phyloP scores from a whole-genome alignment of 2,113 vertebrate species.

The Oncorhynchus mykiss region DNA sequence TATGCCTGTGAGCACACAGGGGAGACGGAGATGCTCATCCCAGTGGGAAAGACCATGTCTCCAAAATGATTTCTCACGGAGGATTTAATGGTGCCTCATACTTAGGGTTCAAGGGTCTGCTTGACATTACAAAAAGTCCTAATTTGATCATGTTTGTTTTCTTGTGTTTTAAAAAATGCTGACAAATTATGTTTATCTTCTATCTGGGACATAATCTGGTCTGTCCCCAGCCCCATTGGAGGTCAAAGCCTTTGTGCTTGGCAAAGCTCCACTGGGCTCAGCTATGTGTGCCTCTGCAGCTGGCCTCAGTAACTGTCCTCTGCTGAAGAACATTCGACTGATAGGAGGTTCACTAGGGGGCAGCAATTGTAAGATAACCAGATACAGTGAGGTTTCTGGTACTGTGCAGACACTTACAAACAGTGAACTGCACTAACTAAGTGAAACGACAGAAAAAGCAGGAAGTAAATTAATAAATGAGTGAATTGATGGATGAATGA shows the following conservation, averaged over 20 bases:
- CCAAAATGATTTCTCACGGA: constrained; percentile 19
- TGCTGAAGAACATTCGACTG: background rate
- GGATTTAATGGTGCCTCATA: constrained; percentile 16
- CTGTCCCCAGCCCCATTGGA: constrained; percentile 10
- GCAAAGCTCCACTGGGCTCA: background rate
- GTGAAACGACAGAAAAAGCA: background rate
- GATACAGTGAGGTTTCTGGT: background rate
- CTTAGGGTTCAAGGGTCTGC: constrained; percentile 4
- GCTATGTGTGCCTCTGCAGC: background rate
- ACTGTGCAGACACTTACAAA: background rate
- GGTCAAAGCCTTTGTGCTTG: background rate
- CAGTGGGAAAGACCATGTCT: constrained; percentile 44
- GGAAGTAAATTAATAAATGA: background rate
- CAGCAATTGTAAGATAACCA: constrained; percentile 64
- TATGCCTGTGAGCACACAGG: constrained; percentile 15
- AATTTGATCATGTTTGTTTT: constrained; percentile 35
- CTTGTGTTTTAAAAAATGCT: constrained; percentile 24
- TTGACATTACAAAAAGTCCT: constrained; percentile 5
- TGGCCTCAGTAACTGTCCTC: background rate
- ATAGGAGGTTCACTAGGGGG: constrained; percentile 70
- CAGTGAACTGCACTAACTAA: background rate
- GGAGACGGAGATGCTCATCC: background rate
- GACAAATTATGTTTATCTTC: constrained; percentile 33
- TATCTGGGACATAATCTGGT: constrained; percentile 6
- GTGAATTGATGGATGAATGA: background rate